Base-by-base conservation (phyloP, 1,140 invertebrate species). In the Pogonomyrmex californicus region DNA sequence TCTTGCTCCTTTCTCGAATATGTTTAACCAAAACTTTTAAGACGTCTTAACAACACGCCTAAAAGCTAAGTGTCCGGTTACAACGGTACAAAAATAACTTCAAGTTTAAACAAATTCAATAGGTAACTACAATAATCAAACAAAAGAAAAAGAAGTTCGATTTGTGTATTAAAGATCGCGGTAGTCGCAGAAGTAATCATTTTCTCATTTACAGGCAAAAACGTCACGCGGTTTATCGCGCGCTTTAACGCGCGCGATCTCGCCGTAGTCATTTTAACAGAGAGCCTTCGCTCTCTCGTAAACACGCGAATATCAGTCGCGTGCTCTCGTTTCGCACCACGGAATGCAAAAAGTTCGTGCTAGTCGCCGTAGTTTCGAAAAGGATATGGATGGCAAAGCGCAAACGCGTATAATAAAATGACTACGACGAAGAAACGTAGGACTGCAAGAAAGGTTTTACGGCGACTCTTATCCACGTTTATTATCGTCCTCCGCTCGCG, bases 401-500 rank as follows among this genome's bases (percentile, higher is more conserved):
- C 41, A 58, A 82, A 54, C 38, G 49, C 51, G 23, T 63, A 51
- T 44, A 60, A 75, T 83, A 83, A 83, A 83, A 83, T 73, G 68
- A 44, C 41, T 68, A 47, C 23, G 14, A 62, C 66, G 33, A 73
- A 14, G 54, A 60, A 73, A 82, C 66, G 30, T n/a, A 58, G 66
- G 12, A 14, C 41, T 44, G 33, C 62, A 73, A 73, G 38, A 54
- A 78, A 73, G 44, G 23, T 41, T 83, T 83, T 83, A 83, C 54
- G 79, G 44, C 44, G 68, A 70, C 63, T 70, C 65, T 81, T 70
- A 70, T 65, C 30, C 68, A 44, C 68, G 79, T 83, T 83, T 75
- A 83, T 83, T 83, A 83, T 83, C n/a, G n/a, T n/a, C 68, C 71
- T 56, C 47, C 77, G n/a, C 12, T 58, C 68, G 66, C 54, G 51